These are phyloP conservation scores for Siniperca obscura DNA, from an alignment of 2,797 vertebrate species.

Conservation along the genomic window DNA sequence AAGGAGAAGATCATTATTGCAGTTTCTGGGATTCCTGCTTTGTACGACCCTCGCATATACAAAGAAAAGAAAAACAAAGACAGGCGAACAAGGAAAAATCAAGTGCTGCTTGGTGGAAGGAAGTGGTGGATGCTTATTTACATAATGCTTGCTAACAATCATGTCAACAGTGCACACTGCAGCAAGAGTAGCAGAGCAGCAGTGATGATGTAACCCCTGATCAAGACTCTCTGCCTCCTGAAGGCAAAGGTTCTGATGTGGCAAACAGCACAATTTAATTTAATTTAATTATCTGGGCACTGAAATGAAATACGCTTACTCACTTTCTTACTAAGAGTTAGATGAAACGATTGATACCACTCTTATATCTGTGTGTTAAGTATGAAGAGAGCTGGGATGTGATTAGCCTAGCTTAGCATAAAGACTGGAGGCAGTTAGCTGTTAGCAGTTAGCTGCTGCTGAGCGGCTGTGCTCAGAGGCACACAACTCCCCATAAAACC, in stretches of 20 bases:
- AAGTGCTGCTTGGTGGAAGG: neutral
- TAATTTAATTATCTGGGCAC: neutral
- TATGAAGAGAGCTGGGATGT: neutral
- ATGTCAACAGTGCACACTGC: constrained; percentile 14
- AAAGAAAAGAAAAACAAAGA: constrained; percentile 1
- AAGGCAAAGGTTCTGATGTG: constrained; percentile 7
- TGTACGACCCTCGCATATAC: neutral
- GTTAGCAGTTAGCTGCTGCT: no score
- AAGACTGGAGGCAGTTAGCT: neutral
- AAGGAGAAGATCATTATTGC: constrained; percentile 12
- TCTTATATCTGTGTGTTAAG: neutral
- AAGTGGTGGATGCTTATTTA: constrained; percentile 31
- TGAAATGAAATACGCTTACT: neutral
- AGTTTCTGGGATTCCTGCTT: neutral
- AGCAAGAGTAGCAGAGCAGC: constrained; percentile 1
- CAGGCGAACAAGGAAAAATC: neutral
- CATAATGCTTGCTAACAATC: constrained; percentile 31
- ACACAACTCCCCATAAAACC: no score
- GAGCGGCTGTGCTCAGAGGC: no score
- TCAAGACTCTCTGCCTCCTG: constrained; percentile 31
- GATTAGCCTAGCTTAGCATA: constrained; percentile 9
- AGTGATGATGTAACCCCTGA: constrained; percentile 40
- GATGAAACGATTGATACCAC: neutral
- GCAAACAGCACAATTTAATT: neutral
- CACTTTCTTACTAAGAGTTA: neutral